Conservation (phyloP, 1,140 invertebrate species). For the Papilio polyxenes region DNA sequence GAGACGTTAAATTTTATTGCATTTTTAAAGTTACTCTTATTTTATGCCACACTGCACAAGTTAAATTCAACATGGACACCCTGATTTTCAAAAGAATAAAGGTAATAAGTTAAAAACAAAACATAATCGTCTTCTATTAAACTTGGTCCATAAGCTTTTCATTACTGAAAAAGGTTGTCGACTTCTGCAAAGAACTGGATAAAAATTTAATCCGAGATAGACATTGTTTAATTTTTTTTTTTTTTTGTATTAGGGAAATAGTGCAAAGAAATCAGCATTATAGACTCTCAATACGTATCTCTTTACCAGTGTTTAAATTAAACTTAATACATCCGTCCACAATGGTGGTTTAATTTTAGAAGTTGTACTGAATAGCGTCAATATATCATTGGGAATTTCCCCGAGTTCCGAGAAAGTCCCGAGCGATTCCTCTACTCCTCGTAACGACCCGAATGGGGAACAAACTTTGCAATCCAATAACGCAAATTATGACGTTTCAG, state of each 20-base stretch:
- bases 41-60: neutral
- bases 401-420: neutral
- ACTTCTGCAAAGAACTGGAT: neutral
- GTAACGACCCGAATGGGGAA: conserved; percentile 28
- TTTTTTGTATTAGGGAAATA: neutral
- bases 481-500: conserved; percentile 35
- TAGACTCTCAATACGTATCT: neutral
- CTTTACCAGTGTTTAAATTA: conserved; percentile 7
- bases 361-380: conserved; percentile 10
- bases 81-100: neutral
- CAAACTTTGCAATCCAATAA: conserved; percentile 36
- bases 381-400: conserved; percentile 29
- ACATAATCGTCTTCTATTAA: neutral
- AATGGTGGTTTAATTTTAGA: conserved; percentile 24
- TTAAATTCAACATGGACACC: neutral
- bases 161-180: too few species aligned
- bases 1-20: conserved; percentile 24
- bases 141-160: neutral
- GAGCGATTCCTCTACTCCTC: conserved; percentile 8
- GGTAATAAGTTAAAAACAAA: neutral
- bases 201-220: too few species aligned
- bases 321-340: conserved; percentile 27
- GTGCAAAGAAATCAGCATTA: neutral
- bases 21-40: neutral
- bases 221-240: neutral